Percentiles rank a stretch among this genome's conserved stretches.
Conservation (phyloP, 2,888 invertebrate species). For the Rhagonycha lutea region DNA sequence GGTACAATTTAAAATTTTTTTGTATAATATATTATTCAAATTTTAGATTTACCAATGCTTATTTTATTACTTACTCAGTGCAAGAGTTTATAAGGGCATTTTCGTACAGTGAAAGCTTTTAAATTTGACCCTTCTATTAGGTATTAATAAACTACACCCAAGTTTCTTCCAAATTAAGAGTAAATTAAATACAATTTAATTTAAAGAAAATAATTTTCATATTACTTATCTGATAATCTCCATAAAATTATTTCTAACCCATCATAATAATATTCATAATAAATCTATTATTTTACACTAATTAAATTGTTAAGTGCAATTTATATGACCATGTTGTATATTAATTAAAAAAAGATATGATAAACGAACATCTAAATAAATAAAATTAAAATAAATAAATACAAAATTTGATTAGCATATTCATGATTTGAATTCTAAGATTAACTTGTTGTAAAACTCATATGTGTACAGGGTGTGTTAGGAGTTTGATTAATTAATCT, state of each 20-base stretch:
- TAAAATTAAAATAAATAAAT: conserved; percentile 15
- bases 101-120: not conserved
- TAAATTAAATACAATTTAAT: not conserved
- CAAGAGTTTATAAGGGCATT: no score
- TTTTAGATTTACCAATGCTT: no score
- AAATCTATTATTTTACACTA: not conserved
- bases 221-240: not conserved
- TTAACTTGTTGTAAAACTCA: conserved; percentile 29
- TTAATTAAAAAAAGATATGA: not conserved
- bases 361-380: not conserved
- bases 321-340: not conserved
- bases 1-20: no score
- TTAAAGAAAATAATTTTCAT: not conserved
- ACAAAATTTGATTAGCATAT: conserved; percentile 29
- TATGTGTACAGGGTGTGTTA: conserved; percentile 21
- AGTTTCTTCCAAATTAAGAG: not conserved
- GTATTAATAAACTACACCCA: not conserved
- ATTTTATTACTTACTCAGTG: no score
- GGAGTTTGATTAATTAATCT: conserved; percentile 32
- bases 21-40: no score
- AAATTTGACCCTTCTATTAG: not conserved
- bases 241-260: not conserved
- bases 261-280: not conserved
- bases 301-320: not conserved
- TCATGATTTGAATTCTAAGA: conserved; percentile 28